Conservation (phyloP, 2,888 invertebrate species). For the Eledone cirrhosa region DNA sequence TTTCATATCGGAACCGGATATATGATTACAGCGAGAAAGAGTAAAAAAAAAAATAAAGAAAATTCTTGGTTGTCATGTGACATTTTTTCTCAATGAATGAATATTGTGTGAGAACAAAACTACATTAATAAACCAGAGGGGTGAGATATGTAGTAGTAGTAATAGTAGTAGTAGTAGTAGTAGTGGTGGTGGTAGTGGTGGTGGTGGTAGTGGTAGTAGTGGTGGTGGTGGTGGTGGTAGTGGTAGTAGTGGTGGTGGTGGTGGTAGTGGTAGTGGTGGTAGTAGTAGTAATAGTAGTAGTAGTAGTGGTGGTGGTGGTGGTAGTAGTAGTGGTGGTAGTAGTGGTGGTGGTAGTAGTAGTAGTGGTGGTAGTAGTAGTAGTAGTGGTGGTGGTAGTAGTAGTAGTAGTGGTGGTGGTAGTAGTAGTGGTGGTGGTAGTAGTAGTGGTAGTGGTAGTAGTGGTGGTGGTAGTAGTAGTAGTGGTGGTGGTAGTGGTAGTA, state of each 20-base stretch:
- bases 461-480: not conserved
- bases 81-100: no score
- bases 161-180: conserved; percentile 29
- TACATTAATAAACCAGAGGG: no score
- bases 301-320: conserved; percentile 20
- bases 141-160: no score
- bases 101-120: no score
- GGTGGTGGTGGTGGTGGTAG: no score
- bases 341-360: conserved; percentile 25
- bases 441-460: conserved; percentile 27
- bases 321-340: conserved; percentile 26
- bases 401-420: conserved; percentile 23
- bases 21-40: no score
- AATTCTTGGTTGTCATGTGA: no score
- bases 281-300: no score
- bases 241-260: conserved; percentile 1
- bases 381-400: conserved; percentile 24
- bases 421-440: conserved; percentile 27
- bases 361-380: conserved; percentile 26
- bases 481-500: not conserved
- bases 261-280: no score
- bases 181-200: conserved; percentile 14
- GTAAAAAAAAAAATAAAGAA: no score
- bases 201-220: not conserved
- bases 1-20: no score